These are phyloP conservation scores for Agonopterix alstromeriana DNA, from an alignment of 2,888 invertebrate species.

Conservation along the genomic window DNA sequence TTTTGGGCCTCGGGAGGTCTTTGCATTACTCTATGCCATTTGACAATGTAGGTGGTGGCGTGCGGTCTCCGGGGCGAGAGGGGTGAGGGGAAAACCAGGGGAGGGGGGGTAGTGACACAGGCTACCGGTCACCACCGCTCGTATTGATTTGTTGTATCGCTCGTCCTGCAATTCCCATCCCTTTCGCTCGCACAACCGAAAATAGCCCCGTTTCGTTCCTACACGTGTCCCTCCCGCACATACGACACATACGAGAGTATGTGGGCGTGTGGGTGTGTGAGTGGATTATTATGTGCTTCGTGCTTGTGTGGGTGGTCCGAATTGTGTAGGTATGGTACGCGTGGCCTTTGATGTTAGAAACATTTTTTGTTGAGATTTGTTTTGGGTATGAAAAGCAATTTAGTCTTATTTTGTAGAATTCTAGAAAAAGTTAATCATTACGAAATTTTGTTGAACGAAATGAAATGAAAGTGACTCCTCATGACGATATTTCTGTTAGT, in stretches of 20 bases:
- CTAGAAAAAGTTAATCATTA: too few relatives aligned
- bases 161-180: slow-evolving; percentile 71
- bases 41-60: slow-evolving; percentile 73
- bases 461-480: too few relatives aligned
- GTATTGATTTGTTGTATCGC: slow-evolving; percentile 79
- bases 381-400: too few relatives aligned
- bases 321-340: slow-evolving; percentile 26
- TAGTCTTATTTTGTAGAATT: too few relatives aligned
- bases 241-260: slow-evolving; percentile 59
- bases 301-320: slow-evolving; percentile 64
- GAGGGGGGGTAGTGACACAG: slow-evolving; percentile 69
- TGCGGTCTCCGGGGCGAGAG: slow-evolving; percentile 56
- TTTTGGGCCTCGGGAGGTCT: slow-evolving; percentile 31
- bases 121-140: slow-evolving; percentile 78
- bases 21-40: slow-evolving; percentile 59
- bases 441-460: too few relatives aligned
- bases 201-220: slow-evolving; percentile 33
- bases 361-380: background rate
- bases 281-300: slow-evolving; percentile 41
- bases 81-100: slow-evolving; percentile 22
- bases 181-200: slow-evolving; percentile 42
- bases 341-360: background rate
- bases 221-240: slow-evolving; percentile 56
- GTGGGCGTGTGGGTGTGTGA: slow-evolving; percentile 28
- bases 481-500: too few relatives aligned